phyloP scores from a whole-genome alignment of 37 sponge, comb jelly and placozoan species.

The Haliclona indistincta region DNA sequence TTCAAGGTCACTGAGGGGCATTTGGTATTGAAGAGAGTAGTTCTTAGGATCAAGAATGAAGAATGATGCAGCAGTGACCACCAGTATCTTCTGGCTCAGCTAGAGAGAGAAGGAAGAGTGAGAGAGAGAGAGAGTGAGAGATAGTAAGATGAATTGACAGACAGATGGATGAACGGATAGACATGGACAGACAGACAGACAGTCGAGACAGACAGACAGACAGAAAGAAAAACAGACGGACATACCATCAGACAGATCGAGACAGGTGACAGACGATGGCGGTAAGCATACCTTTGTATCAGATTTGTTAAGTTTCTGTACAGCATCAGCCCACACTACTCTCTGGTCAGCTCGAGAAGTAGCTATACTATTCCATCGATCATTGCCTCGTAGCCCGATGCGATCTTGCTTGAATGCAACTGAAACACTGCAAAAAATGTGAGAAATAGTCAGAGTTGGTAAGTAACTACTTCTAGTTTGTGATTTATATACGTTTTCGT shows the following conservation, averaged over 20 bases:
- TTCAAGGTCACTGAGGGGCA: slow-evolving; percentile 48
- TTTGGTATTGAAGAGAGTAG: slow-evolving; percentile 51
- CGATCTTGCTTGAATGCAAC: slow-evolving; percentile 76
- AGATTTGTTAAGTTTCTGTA: slow-evolving; percentile 73
- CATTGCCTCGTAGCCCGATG: slow-evolving; percentile 49
- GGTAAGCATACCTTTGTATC: slow-evolving; percentile 63
- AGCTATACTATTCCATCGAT: slow-evolving; percentile 63
- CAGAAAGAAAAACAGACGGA: not conserved
- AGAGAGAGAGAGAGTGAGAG: not conserved
- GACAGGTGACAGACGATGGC: not conserved
- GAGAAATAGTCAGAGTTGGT: not conserved
- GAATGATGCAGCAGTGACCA: slow-evolving; percentile 56
- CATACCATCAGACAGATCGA: not conserved
- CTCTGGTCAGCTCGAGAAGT: slow-evolving; percentile 57
- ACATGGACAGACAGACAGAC: not conserved
- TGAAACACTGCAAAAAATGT: slow-evolving; percentile 38
- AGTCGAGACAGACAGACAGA: not conserved
- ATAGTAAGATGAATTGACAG: not conserved
- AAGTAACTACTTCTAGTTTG: not conserved
- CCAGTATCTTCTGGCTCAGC: slow-evolving; percentile 59
- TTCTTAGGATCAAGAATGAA: slow-evolving; percentile 74
- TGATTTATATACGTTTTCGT: slow-evolving; percentile 57
- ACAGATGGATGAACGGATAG: not conserved
- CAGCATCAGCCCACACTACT: slow-evolving; percentile 82
- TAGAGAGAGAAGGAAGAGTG: slow-evolving; percentile 3